Base-by-base conservation (phyloP, 1,140 invertebrate species). In the Trypoxylus dichotomus region DNA sequence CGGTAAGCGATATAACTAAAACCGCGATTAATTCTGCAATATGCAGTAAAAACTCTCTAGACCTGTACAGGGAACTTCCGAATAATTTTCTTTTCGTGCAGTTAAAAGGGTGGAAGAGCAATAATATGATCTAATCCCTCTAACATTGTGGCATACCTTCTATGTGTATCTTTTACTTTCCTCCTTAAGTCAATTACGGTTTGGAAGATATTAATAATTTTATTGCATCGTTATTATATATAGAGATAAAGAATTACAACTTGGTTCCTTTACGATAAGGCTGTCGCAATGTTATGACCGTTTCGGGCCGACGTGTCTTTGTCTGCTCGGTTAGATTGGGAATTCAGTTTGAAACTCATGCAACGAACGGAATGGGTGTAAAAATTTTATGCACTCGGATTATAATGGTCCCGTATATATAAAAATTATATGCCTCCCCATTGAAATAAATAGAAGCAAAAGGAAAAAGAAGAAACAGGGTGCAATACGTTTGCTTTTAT, bases 221-320 rank as follows among this genome's bases (percentile, higher is more conserved):
- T 63, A 63, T 27, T 63, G 60, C 60, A 63, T 27, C 60, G 60
- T 63, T 11, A 19, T 47, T 15, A 15, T 47, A 25, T 19, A 21
- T 2, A 58, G 47, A 63, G 60, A 63, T 63, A 63, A 63, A 63
- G 60, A 63, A 63, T 63, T 63, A 63, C 60, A 63, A 63, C 60
- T 63, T 8, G 60, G 13, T 24, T 63, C 60, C n/a, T 63, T 63
- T 63, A 63, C 60, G 60, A 63, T 63, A 63, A 63, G n/a, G 60
- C 43, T 47, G 43, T 47, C n/a, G 43, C 43, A 47, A 63, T 19
- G 60, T 63, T 63, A 63, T 24, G 60, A 27, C 19, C n/a, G 60
- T 25, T 19, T 19, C 21, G 21, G 47, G 13, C 15, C 7, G 47
- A 6, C 47, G 32, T 37, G 15, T 58, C 47, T 58, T 58, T 58